Conservation (phyloP, 2,113 vertebrate genomes). For the Halcyon senegalensis region DNA sequence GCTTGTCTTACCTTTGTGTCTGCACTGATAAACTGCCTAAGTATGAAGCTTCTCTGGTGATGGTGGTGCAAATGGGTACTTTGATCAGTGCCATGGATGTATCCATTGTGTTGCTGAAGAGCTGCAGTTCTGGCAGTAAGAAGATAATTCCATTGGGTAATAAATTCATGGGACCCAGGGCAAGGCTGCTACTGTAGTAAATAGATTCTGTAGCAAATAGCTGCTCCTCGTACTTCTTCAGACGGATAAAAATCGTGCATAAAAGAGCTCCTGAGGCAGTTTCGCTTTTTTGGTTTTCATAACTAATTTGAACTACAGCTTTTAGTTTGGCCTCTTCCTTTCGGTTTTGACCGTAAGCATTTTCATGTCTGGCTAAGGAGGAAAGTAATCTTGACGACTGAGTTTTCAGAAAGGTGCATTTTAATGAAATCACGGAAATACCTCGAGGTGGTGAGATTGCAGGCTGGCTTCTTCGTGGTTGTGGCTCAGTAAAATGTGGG, state of each 20-base stretch:
- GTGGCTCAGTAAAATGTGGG: not conserved
- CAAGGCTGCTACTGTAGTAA: not conserved
- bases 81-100: not conserved
- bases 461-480: not conserved
- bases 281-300: constrained; percentile 2
- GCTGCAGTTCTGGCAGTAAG: not conserved
- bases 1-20: not conserved
- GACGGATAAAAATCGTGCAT: not conserved
- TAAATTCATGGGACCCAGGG: not conserved
- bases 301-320: not conserved
- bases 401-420: constrained; percentile 21
- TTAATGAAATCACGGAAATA: constrained; percentile 4
- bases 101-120: not conserved
- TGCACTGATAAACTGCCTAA: rapidly evolving
- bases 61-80: not conserved
- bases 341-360: not conserved
- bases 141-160: not conserved
- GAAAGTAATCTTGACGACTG: not conserved
- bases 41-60: not conserved
- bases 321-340: not conserved
- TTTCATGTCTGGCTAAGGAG: not conserved
- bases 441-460: not conserved
- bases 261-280: not conserved
- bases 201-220: not conserved
- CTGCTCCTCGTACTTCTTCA: not conserved